These are phyloP conservation scores for Stratiomys singularior DNA, from an alignment of 2,888 invertebrate genomes.

Conservation along the genomic window DNA sequence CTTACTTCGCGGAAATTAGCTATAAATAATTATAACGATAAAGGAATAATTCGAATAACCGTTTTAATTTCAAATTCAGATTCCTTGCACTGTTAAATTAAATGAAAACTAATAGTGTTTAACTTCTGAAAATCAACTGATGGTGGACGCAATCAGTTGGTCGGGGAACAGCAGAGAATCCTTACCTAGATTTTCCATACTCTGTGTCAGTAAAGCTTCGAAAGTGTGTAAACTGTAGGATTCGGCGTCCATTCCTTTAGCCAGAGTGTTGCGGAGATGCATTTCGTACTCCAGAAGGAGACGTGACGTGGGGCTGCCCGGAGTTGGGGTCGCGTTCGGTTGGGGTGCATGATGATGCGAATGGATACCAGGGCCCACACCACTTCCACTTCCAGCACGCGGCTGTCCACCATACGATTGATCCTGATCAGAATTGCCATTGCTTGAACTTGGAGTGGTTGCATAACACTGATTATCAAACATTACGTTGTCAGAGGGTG, in stretches of 20 bases:
- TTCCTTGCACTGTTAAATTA: not conserved
- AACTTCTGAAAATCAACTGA: not conserved
- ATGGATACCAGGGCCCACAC: constrained; percentile 63
- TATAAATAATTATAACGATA: too few species aligned
- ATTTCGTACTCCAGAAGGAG: constrained; percentile 92
- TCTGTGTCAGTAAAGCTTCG: constrained; percentile 90
- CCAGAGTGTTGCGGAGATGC: constrained; percentile 91
- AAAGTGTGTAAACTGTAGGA: constrained; percentile 94
- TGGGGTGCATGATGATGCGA: constrained; percentile 75
- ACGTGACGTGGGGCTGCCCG: constrained; percentile 85
- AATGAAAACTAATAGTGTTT: not conserved
- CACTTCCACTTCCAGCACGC: constrained; percentile 54
- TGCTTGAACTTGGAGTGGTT: constrained; percentile 92
- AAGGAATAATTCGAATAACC: too few species aligned
- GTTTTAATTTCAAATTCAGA: not conserved
- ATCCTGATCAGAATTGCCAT: constrained; percentile 91
- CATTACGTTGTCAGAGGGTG: constrained; percentile 92
- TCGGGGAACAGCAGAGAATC: not conserved
- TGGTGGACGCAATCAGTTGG: not conserved
- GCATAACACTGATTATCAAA: constrained; percentile 97
- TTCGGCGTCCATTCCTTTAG: constrained; percentile 95
- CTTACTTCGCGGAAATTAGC: too few species aligned
- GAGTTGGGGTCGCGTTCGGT: constrained; percentile 78
- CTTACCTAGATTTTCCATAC: constrained; percentile 93
- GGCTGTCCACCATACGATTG: constrained; percentile 72